A percentile compares a stretch with the other conserved stretches of the same genome.
These are phyloP conservation scores for Loxodonta africana DNA, from an alignment of 2,113 vertebrate genomes.

Conservation along the genomic window DNA sequence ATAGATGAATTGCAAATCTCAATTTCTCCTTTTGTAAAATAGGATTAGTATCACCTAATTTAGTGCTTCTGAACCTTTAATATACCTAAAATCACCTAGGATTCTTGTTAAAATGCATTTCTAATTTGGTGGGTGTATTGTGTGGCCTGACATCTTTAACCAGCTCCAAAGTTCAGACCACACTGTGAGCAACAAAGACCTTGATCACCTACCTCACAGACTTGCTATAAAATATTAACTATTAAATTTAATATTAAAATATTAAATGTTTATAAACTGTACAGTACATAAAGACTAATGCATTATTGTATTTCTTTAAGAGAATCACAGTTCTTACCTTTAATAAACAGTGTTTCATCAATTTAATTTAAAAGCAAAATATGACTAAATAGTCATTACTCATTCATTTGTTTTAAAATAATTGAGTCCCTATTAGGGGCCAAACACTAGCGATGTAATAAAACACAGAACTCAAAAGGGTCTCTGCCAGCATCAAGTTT, in stretches of 20 bases:
- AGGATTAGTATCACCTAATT: too few species aligned
- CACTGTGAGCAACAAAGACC: not conserved
- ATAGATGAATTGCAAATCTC: not conserved
- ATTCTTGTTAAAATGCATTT: too few species aligned
- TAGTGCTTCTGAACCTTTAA: too few species aligned
- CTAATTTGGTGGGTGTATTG: not conserved
- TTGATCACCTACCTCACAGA: not conserved
- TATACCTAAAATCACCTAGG: too few species aligned
- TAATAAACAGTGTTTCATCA: not conserved
- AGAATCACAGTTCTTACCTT: not conserved
- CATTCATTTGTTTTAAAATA: not conserved
- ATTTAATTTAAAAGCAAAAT: not conserved
- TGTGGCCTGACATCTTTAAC: not conserved
- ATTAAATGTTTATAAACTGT: not conserved
- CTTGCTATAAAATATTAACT: not conserved
- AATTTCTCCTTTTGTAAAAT: not conserved
- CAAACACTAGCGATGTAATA: not conserved
- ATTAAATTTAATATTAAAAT: not conserved
- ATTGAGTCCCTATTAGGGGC: not conserved
- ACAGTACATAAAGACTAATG: too few species aligned
- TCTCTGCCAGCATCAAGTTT: not conserved
- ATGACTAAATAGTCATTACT: not conserved
- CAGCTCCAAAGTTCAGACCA: not conserved
- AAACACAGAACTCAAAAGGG: not conserved
- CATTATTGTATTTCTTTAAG: too few species aligned